phyloP scores from a whole-genome alignment of 1,140 invertebrate species.

The Nasonia vitripennis region DNA sequence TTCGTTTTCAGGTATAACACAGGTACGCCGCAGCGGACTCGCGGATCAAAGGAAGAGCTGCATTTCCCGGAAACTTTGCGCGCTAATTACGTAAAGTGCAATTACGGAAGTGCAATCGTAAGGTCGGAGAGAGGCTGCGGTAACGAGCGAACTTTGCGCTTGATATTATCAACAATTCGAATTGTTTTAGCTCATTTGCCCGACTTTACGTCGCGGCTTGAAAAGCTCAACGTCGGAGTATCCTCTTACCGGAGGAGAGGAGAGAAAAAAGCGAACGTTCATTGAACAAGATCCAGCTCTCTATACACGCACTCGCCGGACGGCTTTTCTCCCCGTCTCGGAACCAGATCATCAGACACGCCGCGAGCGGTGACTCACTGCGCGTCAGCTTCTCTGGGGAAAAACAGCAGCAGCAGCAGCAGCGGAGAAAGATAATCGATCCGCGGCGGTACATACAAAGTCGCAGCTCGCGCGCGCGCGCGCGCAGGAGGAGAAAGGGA shows the following conservation, averaged over 20 bases:
- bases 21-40: neutral
- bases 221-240: too few relatives aligned
- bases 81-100: slow-evolving; percentile 46
- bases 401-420: slow-evolving; percentile 29
- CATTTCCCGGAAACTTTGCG: neutral
- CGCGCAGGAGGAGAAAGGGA: neutral
- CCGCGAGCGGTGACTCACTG: neutral
- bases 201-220: too few relatives aligned
- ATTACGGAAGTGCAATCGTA: slow-evolving; percentile 41
- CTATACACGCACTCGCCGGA: too few relatives aligned
- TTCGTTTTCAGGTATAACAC: neutral
- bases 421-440: slow-evolving; percentile 54
- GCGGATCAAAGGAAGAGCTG: neutral
- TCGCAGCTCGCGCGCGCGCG: neutral
- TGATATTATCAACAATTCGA: neutral
- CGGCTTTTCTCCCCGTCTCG: neutral
- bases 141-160: slow-evolving; percentile 20
- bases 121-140: neutral
- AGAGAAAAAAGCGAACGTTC: too few relatives aligned
- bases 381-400: neutral
- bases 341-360: slow-evolving; percentile 13
- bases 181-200: neutral
- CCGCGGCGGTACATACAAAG: slow-evolving; percentile 2
- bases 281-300: too few relatives aligned
- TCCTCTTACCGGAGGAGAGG: too few relatives aligned